phyloP scores from a whole-genome alignment of 2,113 vertebrate genomes.

The Lasiurus cinereus region DNA sequence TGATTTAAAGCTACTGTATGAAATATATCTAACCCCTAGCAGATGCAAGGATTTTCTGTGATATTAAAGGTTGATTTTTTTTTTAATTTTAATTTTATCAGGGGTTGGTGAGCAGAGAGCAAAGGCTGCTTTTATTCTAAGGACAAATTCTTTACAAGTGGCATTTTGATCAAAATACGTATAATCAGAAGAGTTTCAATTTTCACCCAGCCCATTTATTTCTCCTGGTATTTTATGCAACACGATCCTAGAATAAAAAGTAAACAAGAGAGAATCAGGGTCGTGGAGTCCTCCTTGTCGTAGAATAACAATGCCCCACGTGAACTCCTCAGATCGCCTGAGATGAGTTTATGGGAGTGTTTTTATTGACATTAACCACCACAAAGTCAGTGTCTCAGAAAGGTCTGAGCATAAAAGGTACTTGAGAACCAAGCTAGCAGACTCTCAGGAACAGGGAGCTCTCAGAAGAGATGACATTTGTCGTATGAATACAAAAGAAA shows the following conservation, averaged over 20 bases:
- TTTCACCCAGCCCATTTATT: conserved; percentile 20
- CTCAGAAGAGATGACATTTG: not conserved
- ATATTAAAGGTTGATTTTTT: not conserved
- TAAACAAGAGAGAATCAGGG: conserved; percentile 10
- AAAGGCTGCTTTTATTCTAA: not conserved
- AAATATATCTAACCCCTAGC: not conserved
- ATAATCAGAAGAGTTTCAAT: not conserved
- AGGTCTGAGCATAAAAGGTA: conserved; percentile 32
- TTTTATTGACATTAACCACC: not conserved
- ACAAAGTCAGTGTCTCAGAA: conserved; percentile 21
- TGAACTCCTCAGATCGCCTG: not conserved
- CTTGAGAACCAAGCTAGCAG: not conserved
- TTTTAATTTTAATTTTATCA: not conserved
- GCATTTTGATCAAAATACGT: conserved; percentile 34
- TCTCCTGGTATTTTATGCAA: conserved; percentile 35
- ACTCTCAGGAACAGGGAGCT: not conserved
- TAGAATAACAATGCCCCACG: not conserved
- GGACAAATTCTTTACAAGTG: conserved; percentile 23
- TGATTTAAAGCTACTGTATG: not conserved
- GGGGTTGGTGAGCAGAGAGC: not conserved
- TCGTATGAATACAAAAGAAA: not conserved
- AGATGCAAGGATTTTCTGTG: not conserved
- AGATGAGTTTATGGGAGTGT: not conserved
- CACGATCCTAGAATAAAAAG: not conserved
- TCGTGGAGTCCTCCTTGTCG: not conserved